These are phyloP conservation scores for Epistrophella euchroma DNA, from an alignment of 2,888 invertebrate species.

Conservation along the genomic window DNA sequence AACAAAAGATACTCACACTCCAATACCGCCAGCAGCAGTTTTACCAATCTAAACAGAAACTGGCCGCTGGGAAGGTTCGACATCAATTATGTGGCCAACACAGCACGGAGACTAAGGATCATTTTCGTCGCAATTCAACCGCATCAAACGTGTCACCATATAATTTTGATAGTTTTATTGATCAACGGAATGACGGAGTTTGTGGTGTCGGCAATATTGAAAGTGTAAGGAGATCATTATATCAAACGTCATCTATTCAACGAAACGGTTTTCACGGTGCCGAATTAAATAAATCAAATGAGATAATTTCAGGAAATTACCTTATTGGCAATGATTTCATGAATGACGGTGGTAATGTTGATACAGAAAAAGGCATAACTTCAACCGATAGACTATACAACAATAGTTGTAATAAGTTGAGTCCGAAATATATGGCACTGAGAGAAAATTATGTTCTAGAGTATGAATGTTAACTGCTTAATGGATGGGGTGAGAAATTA, in stretches of 20 bases:
- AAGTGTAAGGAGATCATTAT: slow-evolving; percentile 59
- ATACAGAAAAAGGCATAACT: slow-evolving; percentile 38
- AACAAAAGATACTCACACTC: slow-evolving; percentile 73
- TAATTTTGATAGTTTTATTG: slow-evolving; percentile 82
- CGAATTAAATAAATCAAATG: slow-evolving; percentile 55
- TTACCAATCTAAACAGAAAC: slow-evolving; percentile 64
- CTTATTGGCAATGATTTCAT: slow-evolving; percentile 38
- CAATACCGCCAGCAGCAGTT: slow-evolving; percentile 71
- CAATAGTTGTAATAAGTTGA: slow-evolving; percentile 43
- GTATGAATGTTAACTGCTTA: slow-evolving; percentile 81
- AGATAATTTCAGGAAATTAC: slow-evolving; percentile 49
- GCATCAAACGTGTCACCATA: slow-evolving; percentile 82
- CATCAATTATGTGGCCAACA: slow-evolving; percentile 15
- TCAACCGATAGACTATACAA: slow-evolving; percentile 44
- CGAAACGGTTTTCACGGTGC: slow-evolving; percentile 28
- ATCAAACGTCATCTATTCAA: slow-evolving; percentile 56
- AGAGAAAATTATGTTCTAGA: slow-evolving; percentile 81
- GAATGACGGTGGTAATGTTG: slow-evolving; percentile 16
- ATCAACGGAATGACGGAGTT: slow-evolving; percentile 78
- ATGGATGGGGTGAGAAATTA: too few species aligned
- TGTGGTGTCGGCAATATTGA: slow-evolving; percentile 23
- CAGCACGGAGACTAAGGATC: slow-evolving; percentile 47
- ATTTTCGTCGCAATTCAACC: slow-evolving; percentile 80
- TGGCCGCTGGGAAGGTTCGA: not conserved
- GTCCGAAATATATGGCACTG: slow-evolving; percentile 59